Evolutionary conservation across 2,888 invertebrate species (phyloP).

Genomic region (Pristionchus arcanus): DNA sequence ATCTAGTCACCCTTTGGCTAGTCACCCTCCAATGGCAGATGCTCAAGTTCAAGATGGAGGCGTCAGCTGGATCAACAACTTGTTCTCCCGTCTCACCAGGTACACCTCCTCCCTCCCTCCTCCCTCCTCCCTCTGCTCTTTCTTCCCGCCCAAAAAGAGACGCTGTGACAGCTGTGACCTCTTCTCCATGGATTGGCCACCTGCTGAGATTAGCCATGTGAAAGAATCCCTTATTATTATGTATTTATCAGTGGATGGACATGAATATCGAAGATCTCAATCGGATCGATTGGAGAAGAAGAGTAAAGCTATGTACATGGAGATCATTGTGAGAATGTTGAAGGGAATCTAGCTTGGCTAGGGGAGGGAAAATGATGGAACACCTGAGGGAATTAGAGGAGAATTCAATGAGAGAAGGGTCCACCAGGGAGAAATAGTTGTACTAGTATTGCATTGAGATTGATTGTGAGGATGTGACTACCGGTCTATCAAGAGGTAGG

Average conservation of each 20-base stretch:
- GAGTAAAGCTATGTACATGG: constrained; percentile 53
- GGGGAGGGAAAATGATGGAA: constrained; percentile 5
- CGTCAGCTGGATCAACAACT: not conserved
- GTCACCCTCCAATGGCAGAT: not conserved
- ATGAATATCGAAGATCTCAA: not conserved
- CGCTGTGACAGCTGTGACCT: constrained; percentile 29
- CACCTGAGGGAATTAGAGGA: not conserved
- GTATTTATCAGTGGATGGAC: constrained; percentile 5
- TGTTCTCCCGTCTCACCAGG: no score
- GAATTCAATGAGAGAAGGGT: not conserved
- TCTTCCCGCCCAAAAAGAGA: constrained; percentile 48
- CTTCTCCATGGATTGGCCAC: not conserved
- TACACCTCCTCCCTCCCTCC: not conserved
- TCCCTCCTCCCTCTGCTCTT: not conserved
- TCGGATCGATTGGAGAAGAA: not conserved
- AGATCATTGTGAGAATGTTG: constrained; percentile 33
- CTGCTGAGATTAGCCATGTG: constrained; percentile 7
- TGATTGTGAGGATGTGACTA: not conserved
- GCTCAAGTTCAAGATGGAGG: no score
- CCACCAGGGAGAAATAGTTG: constrained; percentile 24
- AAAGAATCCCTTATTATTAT: not conserved
- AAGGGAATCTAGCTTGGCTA: constrained; percentile 46
- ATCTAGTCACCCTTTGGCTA: not conserved
- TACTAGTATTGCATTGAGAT: not conserved
- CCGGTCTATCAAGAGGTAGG: constrained; percentile 28